These are phyloP conservation scores for Porites cylindrica DNA, from an alignment of 92 coral and sea anemone genomes.

Conservation along the genomic window DNA sequence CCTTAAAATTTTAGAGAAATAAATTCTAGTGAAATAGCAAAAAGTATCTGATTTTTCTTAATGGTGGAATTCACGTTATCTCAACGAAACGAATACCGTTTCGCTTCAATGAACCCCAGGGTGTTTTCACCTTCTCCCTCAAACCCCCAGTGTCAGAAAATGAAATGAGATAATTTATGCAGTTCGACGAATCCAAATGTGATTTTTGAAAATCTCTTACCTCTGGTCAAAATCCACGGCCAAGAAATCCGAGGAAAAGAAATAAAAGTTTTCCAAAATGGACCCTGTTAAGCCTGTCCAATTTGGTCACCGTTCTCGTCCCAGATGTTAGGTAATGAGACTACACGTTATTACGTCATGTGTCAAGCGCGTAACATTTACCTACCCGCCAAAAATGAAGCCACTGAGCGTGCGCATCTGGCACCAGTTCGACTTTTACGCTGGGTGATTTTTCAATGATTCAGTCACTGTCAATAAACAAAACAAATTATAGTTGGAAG, in stretches of 20 bases:
- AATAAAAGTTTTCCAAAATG: slow-evolving; percentile 28
- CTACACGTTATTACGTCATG: slow-evolving; percentile 87
- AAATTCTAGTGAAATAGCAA: neutral
- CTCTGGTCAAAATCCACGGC: slow-evolving; percentile 38
- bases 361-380: slow-evolving; percentile 64
- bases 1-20: too few relatives aligned
- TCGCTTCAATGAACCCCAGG: slow-evolving; percentile 48
- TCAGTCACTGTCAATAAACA: slow-evolving; percentile 44
- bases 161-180: slow-evolving; percentile 32
- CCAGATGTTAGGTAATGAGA: slow-evolving; percentile 87
- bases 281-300: slow-evolving; percentile 41
- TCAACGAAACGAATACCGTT: slow-evolving; percentile 18
- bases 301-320: slow-evolving; percentile 47
- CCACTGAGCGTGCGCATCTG: slow-evolving; percentile 64
- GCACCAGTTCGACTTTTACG: slow-evolving; percentile 34
- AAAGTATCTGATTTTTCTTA: slow-evolving; percentile 11
- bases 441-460: slow-evolving; percentile 66
- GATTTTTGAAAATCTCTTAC: slow-evolving; percentile 6
- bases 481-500: slow-evolving; percentile 20
- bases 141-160: slow-evolving; percentile 13
- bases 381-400: slow-evolving; percentile 64
- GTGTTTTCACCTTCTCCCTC: slow-evolving; percentile 8
- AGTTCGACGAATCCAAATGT: neutral
- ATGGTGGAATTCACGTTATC: neutral
- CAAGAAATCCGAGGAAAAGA: slow-evolving; percentile 28